Conservation (phyloP, 2,888 invertebrate species). For the Standfussiana lucernea region DNA sequence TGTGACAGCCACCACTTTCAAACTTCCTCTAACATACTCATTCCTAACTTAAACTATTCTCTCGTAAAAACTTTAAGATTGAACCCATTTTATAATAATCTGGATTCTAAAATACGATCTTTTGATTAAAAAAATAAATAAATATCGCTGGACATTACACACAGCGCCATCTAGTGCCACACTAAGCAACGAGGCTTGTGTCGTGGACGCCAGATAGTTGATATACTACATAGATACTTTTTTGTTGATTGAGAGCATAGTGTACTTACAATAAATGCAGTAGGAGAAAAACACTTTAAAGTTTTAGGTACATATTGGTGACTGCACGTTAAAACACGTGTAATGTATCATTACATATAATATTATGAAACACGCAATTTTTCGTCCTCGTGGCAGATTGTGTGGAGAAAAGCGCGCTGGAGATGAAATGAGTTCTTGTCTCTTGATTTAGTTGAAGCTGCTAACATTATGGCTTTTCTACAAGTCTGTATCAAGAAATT, state of each 20-base stretch:
- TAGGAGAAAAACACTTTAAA: not conserved
- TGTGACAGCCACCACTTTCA: not conserved
- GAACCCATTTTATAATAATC: not conserved
- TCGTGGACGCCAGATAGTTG: too few relatives aligned
- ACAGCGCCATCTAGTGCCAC: too few relatives aligned
- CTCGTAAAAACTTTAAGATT: not conserved
- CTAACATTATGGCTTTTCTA: not conserved
- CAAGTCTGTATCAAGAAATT: not conserved
- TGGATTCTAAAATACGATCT: not conserved
- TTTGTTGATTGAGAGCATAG: too few relatives aligned
- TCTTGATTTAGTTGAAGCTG: not conserved
- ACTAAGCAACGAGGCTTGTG: too few relatives aligned
- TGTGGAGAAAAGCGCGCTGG: too few relatives aligned
- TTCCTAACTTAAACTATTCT: not conserved
- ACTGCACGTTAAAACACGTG: slow-evolving; percentile 9
- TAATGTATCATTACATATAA: slow-evolving; percentile 15
- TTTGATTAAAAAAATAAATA: too few relatives aligned
- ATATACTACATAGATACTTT: too few relatives aligned
- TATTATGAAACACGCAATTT: slow-evolving; percentile 42
- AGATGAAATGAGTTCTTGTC: not conserved
- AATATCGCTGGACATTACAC: too few relatives aligned
- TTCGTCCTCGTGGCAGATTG: slow-evolving; percentile 24
- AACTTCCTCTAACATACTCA: not conserved
- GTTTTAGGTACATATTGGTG: not conserved
- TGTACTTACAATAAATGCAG: not conserved